Percentiles rank a stretch among this genome's conserved stretches.
These are phyloP conservation scores for Celastrina argiolus DNA, from an alignment of 2,888 invertebrate species.

Conservation along the genomic window DNA sequence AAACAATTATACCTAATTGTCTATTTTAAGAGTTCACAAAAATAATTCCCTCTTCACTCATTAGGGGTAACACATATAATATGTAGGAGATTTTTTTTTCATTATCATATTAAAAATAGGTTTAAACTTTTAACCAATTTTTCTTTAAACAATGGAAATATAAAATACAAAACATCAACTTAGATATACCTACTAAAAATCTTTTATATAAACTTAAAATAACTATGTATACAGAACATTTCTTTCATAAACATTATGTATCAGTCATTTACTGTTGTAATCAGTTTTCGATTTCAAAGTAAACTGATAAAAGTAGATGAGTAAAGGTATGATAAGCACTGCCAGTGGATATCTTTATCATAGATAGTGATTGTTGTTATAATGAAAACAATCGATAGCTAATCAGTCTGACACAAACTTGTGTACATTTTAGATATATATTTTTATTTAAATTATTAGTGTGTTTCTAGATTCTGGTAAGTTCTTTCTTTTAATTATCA, in stretches of 20 bases:
- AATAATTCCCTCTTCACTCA: too few species aligned
- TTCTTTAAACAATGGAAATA: too few species aligned
- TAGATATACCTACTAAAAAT: too few species aligned
- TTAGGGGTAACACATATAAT: too few species aligned
- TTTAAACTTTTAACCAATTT: too few species aligned
- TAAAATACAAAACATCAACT: too few species aligned
- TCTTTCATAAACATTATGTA: not conserved
- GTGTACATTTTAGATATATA: not conserved
- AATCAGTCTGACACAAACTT: conserved; percentile 42
- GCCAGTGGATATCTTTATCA: not conserved
- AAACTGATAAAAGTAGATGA: not conserved
- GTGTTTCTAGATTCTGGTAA: conserved; percentile 9
- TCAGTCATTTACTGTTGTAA: not conserved
- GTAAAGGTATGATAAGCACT: conserved; percentile 5
- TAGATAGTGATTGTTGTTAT: conserved; percentile 43
- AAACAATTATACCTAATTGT: too few species aligned
- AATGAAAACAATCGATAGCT: conserved; percentile 49
- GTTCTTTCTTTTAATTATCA: not conserved
- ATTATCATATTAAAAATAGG: too few species aligned
- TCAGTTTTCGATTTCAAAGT: not conserved
- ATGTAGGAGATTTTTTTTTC: too few species aligned
- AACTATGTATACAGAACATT: not conserved
- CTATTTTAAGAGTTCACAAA: too few species aligned
- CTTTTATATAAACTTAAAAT: too few species aligned
- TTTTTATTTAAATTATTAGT: not conserved